Evolutionary conservation across 2,888 invertebrate species (phyloP).

Genomic region (Hyppa rectilinea): DNA sequence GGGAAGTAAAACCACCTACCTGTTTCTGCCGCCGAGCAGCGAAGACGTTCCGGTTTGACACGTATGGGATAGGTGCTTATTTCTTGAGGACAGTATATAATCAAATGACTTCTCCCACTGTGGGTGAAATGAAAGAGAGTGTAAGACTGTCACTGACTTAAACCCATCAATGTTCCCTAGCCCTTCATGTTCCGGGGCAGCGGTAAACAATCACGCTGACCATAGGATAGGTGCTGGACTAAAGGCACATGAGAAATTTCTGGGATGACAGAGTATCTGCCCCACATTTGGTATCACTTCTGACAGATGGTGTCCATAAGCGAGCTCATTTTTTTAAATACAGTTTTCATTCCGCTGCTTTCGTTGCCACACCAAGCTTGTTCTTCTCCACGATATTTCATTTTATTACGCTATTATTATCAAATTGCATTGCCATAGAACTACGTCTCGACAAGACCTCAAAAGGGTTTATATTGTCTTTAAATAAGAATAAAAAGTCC

Average conservation of each 20-base stretch:
- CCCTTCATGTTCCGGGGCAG: too few relatives aligned
- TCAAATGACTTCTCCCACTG: too few relatives aligned
- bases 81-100: too few relatives aligned
- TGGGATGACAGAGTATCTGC: background rate
- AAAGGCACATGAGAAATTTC: background rate
- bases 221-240: background rate
- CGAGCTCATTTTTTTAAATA: background rate
- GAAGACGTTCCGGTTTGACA: background rate
- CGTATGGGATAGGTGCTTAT: background rate
- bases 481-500: conserved; percentile 51
- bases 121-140: too few relatives aligned
- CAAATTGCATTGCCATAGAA: conserved; percentile 67
- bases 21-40: background rate
- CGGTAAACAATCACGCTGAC: too few relatives aligned
- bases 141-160: too few relatives aligned
- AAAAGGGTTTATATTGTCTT: conserved; percentile 55
- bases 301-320: background rate
- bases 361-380: conserved; percentile 48
- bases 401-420: conserved; percentile 71
- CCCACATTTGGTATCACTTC: too few relatives aligned
- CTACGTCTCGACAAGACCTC: conserved; percentile 54
- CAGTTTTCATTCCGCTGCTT: conserved; percentile 15
- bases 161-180: too few relatives aligned
- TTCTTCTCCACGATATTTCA: conserved; percentile 66
- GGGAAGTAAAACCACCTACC: background rate